Evolutionary conservation across 2,888 invertebrate species (phyloP), one percentile per base, ranked within the genome.

Genomic region (Sisyra terminalis): DNA sequence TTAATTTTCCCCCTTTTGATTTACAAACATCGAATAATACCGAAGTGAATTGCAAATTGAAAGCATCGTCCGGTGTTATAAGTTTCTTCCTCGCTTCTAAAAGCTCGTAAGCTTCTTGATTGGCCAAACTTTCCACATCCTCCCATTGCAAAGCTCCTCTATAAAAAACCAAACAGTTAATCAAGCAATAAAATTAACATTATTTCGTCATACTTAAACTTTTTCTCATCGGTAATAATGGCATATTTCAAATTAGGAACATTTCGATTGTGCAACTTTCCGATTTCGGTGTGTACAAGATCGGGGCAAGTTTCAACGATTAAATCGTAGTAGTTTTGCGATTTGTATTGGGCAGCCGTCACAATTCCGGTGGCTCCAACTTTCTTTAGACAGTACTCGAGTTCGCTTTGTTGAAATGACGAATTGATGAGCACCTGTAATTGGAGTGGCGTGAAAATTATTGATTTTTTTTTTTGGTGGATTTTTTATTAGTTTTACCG

Each of bases 21-120:
- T 41, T 30, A 10, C 30, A 43, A n/a, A 35, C 24, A 29, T 42
- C 37, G 15, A 41, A 15, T 17, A 7, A 41, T 17, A 73, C 73
- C 1, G 88, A 89, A 1, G 88, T 87, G 55, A 87, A 88, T 55
- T 86, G 76, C 49, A 92, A 78, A 55, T 82, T 85, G 50, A 73
- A 75, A 0, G 76, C 69, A 35, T 72, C 71, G 55, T 81, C 78
- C 29, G 82, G 74, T 39, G 73, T 67, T 9, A 86, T 66, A 1
- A 56, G 50, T 0, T 59, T 49, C 53, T 75, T 42, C 50, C 46
- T 10, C 49, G 43, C 43, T 47, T 49, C n/a, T 70, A 55, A 13
- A 7, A 39, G 7, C 13, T 34, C 18, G 1, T 3, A 24, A 5
- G 51, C 50, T 17, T 57, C 52, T 8, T 64, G 49, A 16, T 46